Base-by-base conservation (phyloP, 1,140 invertebrate genomes). In the Hormaphis cornu region DNA sequence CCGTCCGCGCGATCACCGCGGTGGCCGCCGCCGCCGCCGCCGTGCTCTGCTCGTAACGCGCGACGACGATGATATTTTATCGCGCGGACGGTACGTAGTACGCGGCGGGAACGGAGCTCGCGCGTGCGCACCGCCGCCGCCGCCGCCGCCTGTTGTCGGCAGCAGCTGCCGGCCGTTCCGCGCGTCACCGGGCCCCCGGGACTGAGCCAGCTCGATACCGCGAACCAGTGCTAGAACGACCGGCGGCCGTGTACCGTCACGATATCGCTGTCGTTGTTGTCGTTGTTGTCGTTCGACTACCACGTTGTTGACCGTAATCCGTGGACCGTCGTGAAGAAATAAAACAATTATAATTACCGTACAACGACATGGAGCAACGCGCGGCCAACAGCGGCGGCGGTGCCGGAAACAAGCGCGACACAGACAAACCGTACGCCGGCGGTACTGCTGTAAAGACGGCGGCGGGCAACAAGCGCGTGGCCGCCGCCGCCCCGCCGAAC, bases 151-250 rank as follows among this genome's bases (percentile, higher is more conserved):
- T n/a, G n/a, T n/a, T n/a, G n/a, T n/a, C 56, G 20, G n/a, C 44
- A 33, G 59, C 59, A 46, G 59, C 59, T 66, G 54, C 37, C 59
- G 30, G 59, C 59, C 48, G 54, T 58, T 58, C 54, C 7, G 10
- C 40, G 40, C 26, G 59, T 46, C 42, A 66, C 59, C 59, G 42
- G 59, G 44, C 33, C 59, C 59, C 59, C 59, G 59, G 59, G 59
- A 66, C 59, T 35, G 59, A 66, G 59, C 59, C 59, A 66, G 59
- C 59, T 66, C 59, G 59, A 66, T 66, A 66, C 59, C 40, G 40
- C 59, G 44, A 66, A 66, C 59, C 61, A 66, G 61, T 66, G 61
- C 61, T 26, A 46, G 28, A 37, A 66, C 61, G 61, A 66, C 61
- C 44, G 5, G 18, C 44, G 10, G 61, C 61, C 26, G 61, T 14